Conservation (phyloP, 2,113 vertebrate genomes). For the Sylvia atricapilla region DNA sequence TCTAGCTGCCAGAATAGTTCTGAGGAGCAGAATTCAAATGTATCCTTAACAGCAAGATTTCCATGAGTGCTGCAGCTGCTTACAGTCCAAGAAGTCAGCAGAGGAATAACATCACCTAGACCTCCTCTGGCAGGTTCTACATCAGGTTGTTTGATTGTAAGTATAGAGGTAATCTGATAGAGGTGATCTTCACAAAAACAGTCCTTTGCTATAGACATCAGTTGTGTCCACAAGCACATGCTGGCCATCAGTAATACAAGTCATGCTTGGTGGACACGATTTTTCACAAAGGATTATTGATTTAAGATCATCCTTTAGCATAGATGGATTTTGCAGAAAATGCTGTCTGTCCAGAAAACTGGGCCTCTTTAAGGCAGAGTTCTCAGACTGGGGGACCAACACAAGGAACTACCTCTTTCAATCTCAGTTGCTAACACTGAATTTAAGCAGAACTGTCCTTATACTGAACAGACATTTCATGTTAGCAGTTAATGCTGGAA, state of each 20-base stretch:
- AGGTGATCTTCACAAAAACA: not conserved
- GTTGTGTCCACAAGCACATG: fast-evolving
- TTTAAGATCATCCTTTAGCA: not conserved
- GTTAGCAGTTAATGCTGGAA: not conserved
- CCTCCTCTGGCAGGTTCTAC: not conserved
- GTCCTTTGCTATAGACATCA: fast-evolving
- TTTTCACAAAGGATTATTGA: not conserved
- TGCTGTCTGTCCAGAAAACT: not conserved
- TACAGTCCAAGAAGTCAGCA: not conserved
- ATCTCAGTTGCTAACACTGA: not conserved
- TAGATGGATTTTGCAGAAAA: not conserved
- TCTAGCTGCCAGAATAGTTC: not conserved
- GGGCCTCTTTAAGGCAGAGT: not conserved
- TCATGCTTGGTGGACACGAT: not conserved
- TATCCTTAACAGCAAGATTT: not conserved
- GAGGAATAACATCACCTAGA: not conserved
- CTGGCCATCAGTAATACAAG: not conserved
- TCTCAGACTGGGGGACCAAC: fast-evolving
- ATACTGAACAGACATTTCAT: not conserved
- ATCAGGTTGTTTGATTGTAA: not conserved
- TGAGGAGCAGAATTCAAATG: not conserved
- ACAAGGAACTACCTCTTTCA: not conserved
- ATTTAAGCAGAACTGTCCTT: not conserved
- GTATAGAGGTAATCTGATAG: not conserved
- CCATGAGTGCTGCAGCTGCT: not conserved